Conservation (phyloP, 2,888 invertebrate genomes). For the Sarcophaga subvicina region DNA sequence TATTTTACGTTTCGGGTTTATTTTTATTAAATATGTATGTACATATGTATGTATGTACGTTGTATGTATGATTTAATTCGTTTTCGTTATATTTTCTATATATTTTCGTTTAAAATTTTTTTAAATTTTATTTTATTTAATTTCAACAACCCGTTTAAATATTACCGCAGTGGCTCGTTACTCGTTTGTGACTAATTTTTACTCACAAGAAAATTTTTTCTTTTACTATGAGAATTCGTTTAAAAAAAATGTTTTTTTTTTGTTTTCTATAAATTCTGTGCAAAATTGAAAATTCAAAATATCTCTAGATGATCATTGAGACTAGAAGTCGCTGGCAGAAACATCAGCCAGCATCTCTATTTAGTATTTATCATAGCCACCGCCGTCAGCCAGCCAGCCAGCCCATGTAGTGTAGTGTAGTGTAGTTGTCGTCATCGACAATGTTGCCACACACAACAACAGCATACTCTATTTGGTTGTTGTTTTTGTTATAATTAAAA, state of each 20-base stretch:
- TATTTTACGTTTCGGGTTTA: slow-evolving; percentile 56
- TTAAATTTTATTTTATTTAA: slow-evolving; percentile 16
- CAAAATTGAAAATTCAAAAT: slow-evolving; percentile 67
- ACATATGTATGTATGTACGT: not conserved
- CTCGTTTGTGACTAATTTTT: slow-evolving; percentile 81
- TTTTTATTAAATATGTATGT: slow-evolving; percentile 59
- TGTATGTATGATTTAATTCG: slow-evolving; percentile 59
- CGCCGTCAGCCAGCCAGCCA: no score
- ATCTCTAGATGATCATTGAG: slow-evolving; percentile 72
- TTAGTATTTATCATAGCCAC: slow-evolving; percentile 48
- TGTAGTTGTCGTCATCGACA: slow-evolving; percentile 38
- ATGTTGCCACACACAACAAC: slow-evolving; percentile 45
- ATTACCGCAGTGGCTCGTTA: slow-evolving; percentile 82
- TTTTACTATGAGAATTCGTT: slow-evolving; percentile 68
- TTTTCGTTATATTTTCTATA: slow-evolving; percentile 57
- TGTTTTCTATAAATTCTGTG: slow-evolving; percentile 74
- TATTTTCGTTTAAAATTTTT: slow-evolving; percentile 35
- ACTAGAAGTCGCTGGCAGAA: slow-evolving; percentile 41
- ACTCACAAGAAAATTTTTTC: slow-evolving; percentile 61
- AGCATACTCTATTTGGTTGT: slow-evolving; percentile 59
- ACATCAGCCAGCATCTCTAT: slow-evolving; percentile 41
- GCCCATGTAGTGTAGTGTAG: not conserved
- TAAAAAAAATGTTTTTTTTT: slow-evolving; percentile 30
- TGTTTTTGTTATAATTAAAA: slow-evolving; percentile 61
- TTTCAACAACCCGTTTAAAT: slow-evolving; percentile 69